Evolutionary conservation across 2,888 invertebrate species (phyloP).

Genomic region (Malthinus flaveolus): DNA sequence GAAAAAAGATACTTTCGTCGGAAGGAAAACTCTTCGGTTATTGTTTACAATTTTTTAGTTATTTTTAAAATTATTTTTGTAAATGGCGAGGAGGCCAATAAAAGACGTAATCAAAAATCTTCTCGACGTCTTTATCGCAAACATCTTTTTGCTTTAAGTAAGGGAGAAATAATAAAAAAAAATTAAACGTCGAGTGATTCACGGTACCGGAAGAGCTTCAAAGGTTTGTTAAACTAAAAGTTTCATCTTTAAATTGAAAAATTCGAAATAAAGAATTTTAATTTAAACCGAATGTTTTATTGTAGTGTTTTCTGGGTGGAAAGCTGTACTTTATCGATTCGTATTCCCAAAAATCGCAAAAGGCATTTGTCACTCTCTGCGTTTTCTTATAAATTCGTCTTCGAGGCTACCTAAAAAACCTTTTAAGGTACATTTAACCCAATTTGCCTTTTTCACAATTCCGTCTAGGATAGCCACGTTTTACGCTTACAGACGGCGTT

Average conservation of each 20-base stretch:
- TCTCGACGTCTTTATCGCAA: not conserved
- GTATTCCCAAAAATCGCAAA: conserved; percentile 30
- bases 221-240: conserved; percentile 3
- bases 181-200: not conserved
- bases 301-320: too few species aligned
- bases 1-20: conserved; percentile 14
- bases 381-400: conserved; percentile 27
- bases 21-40: not conserved
- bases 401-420: conserved; percentile 32
- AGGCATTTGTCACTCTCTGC: conserved; percentile 30
- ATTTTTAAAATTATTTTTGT: too few species aligned
- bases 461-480: conserved; percentile 32
- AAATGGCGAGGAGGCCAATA: not conserved
- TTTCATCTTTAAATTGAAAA: conserved; percentile 11
- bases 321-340: conserved; percentile 17
- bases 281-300: conserved; percentile 5
- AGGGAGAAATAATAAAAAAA: not conserved
- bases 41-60: not conserved
- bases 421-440: conserved; percentile 34
- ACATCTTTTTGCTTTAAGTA: not conserved
- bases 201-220: not conserved
- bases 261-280: conserved; percentile 25
- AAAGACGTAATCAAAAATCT: not conserved
- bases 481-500: conserved; percentile 29
- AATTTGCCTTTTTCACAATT: conserved; percentile 35